Base-by-base conservation (phyloP, 2,113 vertebrate genomes). In the Xyrauchen texanus region DNA sequence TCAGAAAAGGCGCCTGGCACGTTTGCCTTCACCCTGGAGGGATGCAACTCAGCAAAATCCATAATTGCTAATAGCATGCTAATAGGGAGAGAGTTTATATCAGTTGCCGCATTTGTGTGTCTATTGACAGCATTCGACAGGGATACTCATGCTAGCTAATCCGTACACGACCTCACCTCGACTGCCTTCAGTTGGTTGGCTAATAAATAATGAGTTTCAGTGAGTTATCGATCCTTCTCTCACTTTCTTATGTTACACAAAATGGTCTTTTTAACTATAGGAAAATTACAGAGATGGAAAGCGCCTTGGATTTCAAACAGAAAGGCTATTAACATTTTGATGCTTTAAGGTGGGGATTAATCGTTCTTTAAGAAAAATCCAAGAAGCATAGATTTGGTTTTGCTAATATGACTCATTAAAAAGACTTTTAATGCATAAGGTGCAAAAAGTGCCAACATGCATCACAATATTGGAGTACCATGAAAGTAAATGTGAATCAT, bases 201-300 rank as follows among this genome's bases (percentile, higher is more conserved):
- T 92, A 91, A 92, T 93, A 90, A 88, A 91, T 90, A 90, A 91
- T 88, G 88, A 90, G 92, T 86, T 88, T 87, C 87, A 87, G 88
- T 90, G 90, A 93, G 88, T 86, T 91, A 93, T 93, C 86, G 92
- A 94, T 93, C 88, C 79, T 15, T 60, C 47, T 77, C 51, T 77
- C 77, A 80, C 80, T 83, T 45, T 51, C 62, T 76, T 47, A 75
- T 78, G 84, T 81, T 87, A 86, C 85, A 86, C 86, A 87, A 84
- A 90, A 83, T 78, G 90, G 82, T 89, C 88, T 88, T 72, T 79
- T 91, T 91, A 84, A 86, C 52, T 75, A 87, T 80, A 83, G 85
- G 86, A 75, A 86, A 86, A 90, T 89, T 85, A 91, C 85, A 87
- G 87, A 81, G 90, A 87, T 84, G 71, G 85, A 85, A 87, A 91